Evolutionary conservation across 2,113 vertebrate genomes (phyloP).

Genomic region (Cichladusa arquata): DNA sequence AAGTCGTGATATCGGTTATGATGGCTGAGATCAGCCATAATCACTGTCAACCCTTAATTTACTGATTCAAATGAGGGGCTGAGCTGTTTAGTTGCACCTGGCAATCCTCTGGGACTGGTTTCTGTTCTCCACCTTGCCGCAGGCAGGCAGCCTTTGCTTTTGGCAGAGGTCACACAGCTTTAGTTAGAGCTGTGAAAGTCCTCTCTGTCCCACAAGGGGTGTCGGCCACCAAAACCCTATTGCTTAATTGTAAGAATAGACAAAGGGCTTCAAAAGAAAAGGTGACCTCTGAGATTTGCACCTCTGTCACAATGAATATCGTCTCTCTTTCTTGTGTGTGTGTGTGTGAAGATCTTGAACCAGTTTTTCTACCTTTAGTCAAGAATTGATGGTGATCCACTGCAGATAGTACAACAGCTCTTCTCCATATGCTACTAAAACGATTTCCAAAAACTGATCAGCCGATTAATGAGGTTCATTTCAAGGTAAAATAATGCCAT

Average conservation of each 20-base stretch:
- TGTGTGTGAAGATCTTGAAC: background rate
- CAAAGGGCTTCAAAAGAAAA: background rate
- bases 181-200: background rate
- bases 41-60: conserved; percentile 13
- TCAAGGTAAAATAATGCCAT: background rate
- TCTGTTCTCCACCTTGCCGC: background rate
- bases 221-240: background rate
- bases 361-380: background rate
- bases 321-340: background rate
- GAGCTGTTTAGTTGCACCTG: conserved; percentile 27
- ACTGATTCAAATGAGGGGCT: background rate
- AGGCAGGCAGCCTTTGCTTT: background rate
- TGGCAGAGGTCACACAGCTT: background rate
- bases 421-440: background rate
- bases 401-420: background rate
- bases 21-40: conserved; percentile 12
- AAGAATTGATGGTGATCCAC: background rate
- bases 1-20: background rate
- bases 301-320: background rate
- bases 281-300: background rate
- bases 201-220: background rate
- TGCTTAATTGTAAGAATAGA: background rate
- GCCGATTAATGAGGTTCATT: background rate
- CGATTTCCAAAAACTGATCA: background rate
- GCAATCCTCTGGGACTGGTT: background rate